Conservation (phyloP, 2,113 vertebrate genomes). For the Diadophis punctatus region DNA sequence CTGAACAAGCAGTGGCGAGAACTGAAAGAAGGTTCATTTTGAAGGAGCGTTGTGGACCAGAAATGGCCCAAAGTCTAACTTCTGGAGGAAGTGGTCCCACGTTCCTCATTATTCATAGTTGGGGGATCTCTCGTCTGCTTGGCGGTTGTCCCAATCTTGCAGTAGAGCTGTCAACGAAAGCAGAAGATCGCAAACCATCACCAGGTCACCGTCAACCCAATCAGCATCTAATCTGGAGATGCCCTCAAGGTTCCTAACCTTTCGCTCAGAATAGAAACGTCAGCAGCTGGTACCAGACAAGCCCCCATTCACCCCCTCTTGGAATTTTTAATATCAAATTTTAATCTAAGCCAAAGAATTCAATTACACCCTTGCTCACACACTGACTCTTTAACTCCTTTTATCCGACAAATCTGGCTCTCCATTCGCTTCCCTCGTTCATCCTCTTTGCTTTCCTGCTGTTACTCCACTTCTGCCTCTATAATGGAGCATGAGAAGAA, state of each 20-base stretch:
- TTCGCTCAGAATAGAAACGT: neutral
- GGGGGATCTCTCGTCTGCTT: slow-evolving; percentile 48
- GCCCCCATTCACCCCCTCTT: neutral
- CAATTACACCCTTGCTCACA: neutral
- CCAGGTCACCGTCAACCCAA: neutral
- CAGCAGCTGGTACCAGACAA: neutral
- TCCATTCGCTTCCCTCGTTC: neutral
- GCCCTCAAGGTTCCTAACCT: neutral
- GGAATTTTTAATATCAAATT: neutral
- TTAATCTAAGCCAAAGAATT: neutral
- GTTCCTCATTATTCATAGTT: slow-evolving; percentile 60
- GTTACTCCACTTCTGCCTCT: neutral
- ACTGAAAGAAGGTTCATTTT: neutral
- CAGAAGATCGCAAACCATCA: neutral
- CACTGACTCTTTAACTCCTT: neutral
- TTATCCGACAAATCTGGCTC: neutral
- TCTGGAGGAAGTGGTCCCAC: neutral
- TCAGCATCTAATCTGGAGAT: neutral
- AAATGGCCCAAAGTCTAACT: neutral
- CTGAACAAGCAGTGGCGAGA: neutral
- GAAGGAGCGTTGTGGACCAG: neutral
- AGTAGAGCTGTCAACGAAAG: slow-evolving; percentile 50
- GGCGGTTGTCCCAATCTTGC: slow-evolving; percentile 53
- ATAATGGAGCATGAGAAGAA: neutral
- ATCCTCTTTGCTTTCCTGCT: neutral